Conservation (phyloP, 2,113 vertebrate genomes). For the Nycticebus coucang region DNA sequence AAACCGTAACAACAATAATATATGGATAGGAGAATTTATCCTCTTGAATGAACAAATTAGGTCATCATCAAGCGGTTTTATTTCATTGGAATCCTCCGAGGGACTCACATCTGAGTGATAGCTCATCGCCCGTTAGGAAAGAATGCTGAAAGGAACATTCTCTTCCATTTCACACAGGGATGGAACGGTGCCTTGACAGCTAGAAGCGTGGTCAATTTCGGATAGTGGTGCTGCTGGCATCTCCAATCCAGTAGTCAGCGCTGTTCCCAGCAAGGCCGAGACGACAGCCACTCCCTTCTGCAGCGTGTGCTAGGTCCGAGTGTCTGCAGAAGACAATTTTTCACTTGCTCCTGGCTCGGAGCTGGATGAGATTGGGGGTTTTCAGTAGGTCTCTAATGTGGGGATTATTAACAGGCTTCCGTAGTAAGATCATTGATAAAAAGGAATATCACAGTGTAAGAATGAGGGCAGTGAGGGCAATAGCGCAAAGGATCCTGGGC, state of each 20-base stretch:
- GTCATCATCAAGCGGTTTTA: background rate
- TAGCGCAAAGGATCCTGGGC: background rate
- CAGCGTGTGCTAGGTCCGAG: background rate
- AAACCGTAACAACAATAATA: background rate
- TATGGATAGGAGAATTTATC: background rate
- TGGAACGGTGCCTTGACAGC: too few species aligned
- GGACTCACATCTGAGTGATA: background rate
- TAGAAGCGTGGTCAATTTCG: fast-evolving
- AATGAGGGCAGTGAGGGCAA: fast-evolving
- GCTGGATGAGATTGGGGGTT: background rate
- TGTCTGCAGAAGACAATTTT: background rate
- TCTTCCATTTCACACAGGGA: too few species aligned
- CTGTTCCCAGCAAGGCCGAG: background rate
- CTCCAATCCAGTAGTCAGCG: background rate
- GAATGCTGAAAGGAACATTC: background rate
- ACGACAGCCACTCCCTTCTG: fast-evolving
- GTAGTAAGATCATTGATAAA: background rate
- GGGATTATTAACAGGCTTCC: background rate
- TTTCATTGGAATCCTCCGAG: background rate
- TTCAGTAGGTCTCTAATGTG: background rate
- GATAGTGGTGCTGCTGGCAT: fast-evolving
- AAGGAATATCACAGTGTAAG: background rate
- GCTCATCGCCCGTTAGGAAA: background rate
- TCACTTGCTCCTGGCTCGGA: background rate
- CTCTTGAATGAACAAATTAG: conserved; percentile 36